Conservation (phyloP, 2,888 invertebrate species). For the Agrilus mali region DNA sequence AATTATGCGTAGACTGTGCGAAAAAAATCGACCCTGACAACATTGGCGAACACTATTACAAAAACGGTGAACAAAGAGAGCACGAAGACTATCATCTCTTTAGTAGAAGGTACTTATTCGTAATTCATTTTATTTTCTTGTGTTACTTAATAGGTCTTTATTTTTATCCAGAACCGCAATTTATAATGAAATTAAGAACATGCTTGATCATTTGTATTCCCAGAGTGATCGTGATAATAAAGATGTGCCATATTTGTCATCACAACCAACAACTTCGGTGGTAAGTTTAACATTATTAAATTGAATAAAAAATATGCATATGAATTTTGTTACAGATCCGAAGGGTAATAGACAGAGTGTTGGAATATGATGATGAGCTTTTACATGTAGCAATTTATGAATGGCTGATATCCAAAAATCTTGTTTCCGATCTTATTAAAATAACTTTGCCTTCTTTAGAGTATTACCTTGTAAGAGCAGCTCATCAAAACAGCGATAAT, state of each 20-base stretch:
- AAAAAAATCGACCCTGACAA: constrained; percentile 80
- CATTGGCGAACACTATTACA: constrained; percentile 77
- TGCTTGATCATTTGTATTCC: constrained; percentile 1
- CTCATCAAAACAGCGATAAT: constrained; percentile 41
- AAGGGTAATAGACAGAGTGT: constrained; percentile 51
- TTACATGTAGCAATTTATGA: constrained; percentile 86
- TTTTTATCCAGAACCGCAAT: too few species aligned
- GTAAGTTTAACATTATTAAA: too few species aligned
- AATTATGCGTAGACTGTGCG: constrained; percentile 75
- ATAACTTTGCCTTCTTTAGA: constrained; percentile 62
- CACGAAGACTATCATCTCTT: constrained; percentile 64
- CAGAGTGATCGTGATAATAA: neutral
- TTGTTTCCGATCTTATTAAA: constrained; percentile 56
- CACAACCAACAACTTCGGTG: constrained; percentile 9
- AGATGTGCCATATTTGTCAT: too few species aligned
- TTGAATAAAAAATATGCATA: too few species aligned
- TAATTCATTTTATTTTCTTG: constrained; percentile 30
- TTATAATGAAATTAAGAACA: constrained; percentile 2
- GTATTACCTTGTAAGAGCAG: constrained; percentile 53
- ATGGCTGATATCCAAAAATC: constrained; percentile 74
- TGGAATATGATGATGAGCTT: constrained; percentile 69
- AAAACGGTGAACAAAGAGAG: constrained; percentile 67
- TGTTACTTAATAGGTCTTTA: too few species aligned
- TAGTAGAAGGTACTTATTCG: too few species aligned
- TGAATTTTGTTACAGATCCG: constrained; percentile 40